Evolutionary conservation across 2,113 vertebrate genomes (phyloP), one percentile per base, ranked within the genome.

Genomic region (Desmodus rotundus): DNA sequence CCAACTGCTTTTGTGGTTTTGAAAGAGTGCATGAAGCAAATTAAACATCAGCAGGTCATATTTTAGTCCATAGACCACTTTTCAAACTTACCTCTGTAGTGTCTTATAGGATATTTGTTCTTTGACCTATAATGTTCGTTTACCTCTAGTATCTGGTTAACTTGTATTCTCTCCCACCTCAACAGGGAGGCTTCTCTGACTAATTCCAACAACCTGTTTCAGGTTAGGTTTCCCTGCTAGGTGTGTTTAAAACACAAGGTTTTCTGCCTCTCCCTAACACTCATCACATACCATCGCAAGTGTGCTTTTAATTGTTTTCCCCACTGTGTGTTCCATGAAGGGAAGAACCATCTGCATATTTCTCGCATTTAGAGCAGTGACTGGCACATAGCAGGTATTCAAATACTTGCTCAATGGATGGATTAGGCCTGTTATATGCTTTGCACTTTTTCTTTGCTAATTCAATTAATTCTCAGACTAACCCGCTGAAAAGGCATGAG

Each of bases 391-490:
- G 45, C 65, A 61, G n/a, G 20, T 43, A 87, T 31, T 96, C 88
- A 84, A 76, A 26, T 67, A 67, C 26, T 95, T 81, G 72, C 15
- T 67, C 45, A 93, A 65, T 85, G 81, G 61, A 82, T 88, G 67
- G 52, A 95, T 87, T 73, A 89, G 73, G 22, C 36, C 58, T 88
- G 70, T 87, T 77, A 19, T 16, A 45, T 56, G 36, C 45, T 76
- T 81, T 16, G 33, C 52, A 86, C 19, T 88, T 95, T 92, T 84
- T 56, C 92, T 68, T 85, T 94, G 84, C 65, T 96, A 85, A 85
- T 50, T 88, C 67, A 85, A 58, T 87, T 67, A 93, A 94, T 96
- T 96, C 89, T 90, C 70, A 88, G 58, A 86, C 92, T 41, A 90
- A 82, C 52, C 54, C 17, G 54, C 52, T 92, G 70, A 84, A 94